Percentiles rank a stretch among this genome's conserved stretches.
These are phyloP conservation scores for Zaprionus taronus DNA, from an alignment of 1,140 invertebrate genomes.

Conservation along the genomic window DNA sequence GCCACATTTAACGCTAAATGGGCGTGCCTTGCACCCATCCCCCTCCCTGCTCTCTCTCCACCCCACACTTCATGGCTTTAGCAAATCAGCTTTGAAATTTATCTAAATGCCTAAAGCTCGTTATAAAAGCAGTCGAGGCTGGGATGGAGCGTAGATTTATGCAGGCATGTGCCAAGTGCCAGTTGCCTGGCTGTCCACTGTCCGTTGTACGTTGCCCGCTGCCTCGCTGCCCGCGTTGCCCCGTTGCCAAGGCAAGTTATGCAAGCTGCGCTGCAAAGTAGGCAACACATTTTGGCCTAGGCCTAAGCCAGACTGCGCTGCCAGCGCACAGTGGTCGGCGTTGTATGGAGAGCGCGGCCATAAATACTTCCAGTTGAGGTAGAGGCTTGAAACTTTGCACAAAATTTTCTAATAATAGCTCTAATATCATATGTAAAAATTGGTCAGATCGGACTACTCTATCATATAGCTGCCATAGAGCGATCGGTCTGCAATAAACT, in stretches of 20 bases:
- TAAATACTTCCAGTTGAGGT: too few relatives aligned
- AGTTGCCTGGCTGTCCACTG: constrained; percentile 38
- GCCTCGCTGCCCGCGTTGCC: background rate
- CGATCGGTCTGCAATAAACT: too few relatives aligned
- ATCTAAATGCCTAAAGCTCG: constrained; percentile 80
- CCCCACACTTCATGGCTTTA: constrained; percentile 22
- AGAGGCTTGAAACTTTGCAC: too few relatives aligned
- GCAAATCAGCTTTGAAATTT: constrained; percentile 82
- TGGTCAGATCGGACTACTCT: too few relatives aligned
- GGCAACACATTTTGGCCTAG: constrained; percentile 63
- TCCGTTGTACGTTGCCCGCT: constrained; percentile 36
- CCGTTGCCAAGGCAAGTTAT: constrained; percentile 38
- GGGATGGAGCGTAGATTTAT: constrained; percentile 68
- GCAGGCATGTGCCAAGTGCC: constrained; percentile 63
- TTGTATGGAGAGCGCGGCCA: too few relatives aligned
- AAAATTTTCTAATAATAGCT: too few relatives aligned
- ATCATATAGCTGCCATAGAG: too few relatives aligned
- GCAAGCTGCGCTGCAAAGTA: constrained; percentile 40
- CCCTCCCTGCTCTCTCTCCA: background rate
- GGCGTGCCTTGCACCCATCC: constrained; percentile 30
- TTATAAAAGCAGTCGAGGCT: constrained; percentile 63
- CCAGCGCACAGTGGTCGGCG: too few relatives aligned
- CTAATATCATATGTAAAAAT: too few relatives aligned
- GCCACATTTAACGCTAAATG: constrained; percentile 74
- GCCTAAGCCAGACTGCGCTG: constrained; percentile 65